Conservation (phyloP, 2,888 invertebrate species). For the Abrostola triplasia region DNA sequence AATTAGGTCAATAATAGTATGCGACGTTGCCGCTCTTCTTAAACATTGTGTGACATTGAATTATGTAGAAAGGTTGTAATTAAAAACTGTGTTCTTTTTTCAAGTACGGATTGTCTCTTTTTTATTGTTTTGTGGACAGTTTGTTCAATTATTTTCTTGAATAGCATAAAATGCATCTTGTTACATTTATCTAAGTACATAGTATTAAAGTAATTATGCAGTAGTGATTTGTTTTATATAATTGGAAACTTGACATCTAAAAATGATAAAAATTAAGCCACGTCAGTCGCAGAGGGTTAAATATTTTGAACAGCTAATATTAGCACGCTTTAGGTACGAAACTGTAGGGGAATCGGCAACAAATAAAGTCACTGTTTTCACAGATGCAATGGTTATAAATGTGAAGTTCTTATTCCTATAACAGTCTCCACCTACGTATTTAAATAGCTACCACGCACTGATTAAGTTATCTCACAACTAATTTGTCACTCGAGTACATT, state of each 20-base stretch:
- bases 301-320: too few relatives aligned
- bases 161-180: neutral
- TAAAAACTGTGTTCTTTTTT: neutral
- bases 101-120: neutral
- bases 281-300: too few relatives aligned
- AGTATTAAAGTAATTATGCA: neutral
- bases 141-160: neutral
- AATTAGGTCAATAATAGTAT: conserved; percentile 47
- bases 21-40: conserved; percentile 34
- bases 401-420: too few relatives aligned
- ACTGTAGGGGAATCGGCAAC: too few relatives aligned
- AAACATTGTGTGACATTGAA: conserved; percentile 23
- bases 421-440: too few relatives aligned
- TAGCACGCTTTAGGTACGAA: too few relatives aligned
- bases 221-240: neutral
- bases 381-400: too few relatives aligned
- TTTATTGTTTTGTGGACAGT: neutral
- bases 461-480: conserved; percentile 1
- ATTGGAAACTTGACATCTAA: too few relatives aligned
- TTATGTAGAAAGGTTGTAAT: conserved; percentile 11
- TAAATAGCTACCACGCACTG: neutral
- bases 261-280: too few relatives aligned
- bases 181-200: too few relatives aligned
- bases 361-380: too few relatives aligned
- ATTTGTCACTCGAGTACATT: conserved; percentile 25